These are phyloP conservation scores for Caenorhabditis japonica DNA, from an alignment of 2,888 invertebrate genomes.

Conservation along the genomic window DNA sequence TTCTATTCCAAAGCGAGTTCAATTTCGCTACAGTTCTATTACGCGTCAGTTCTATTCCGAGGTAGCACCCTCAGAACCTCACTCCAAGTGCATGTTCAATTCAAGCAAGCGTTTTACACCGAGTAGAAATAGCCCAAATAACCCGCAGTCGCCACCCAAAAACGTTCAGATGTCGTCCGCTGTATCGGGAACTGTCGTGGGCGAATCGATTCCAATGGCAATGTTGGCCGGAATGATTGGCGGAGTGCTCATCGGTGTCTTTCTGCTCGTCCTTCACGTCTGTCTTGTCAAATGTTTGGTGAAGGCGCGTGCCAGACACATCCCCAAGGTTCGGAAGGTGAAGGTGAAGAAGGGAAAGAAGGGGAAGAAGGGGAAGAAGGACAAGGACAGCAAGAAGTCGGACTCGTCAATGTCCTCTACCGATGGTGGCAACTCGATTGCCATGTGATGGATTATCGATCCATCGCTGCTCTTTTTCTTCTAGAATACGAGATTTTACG, in stretches of 20 bases:
- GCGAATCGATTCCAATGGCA: slow-evolving; percentile 34
- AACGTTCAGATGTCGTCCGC: slow-evolving; percentile 1
- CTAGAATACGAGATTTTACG: too few species aligned
- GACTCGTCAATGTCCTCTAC: slow-evolving; percentile 1
- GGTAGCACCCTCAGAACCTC: too few species aligned
- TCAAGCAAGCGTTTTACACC: too few species aligned
- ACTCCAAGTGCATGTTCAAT: too few species aligned
- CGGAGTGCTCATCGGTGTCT: slow-evolving; percentile 21
- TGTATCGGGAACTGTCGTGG: slow-evolving; percentile 12
- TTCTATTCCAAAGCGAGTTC: too few species aligned
- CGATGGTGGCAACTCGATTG: background rate
- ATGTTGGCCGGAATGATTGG: slow-evolving; percentile 27
- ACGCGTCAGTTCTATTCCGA: too few species aligned
- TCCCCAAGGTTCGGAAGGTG: slow-evolving; percentile 34
- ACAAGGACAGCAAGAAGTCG: slow-evolving; percentile 11
- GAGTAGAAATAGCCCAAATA: too few species aligned
- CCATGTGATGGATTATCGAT: background rate
- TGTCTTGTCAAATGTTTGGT: slow-evolving; percentile 34
- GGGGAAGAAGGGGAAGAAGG: slow-evolving; percentile 11
- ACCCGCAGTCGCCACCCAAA: too few species aligned
- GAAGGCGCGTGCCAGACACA: slow-evolving; percentile 25
- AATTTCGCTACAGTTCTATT: too few species aligned
- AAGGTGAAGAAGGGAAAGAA: slow-evolving; percentile 40
- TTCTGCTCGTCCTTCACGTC: slow-evolving; percentile 27
- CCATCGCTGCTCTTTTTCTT: background rate